Conservation (phyloP, 2,888 invertebrate genomes). For the Mellilla xanthometata region DNA sequence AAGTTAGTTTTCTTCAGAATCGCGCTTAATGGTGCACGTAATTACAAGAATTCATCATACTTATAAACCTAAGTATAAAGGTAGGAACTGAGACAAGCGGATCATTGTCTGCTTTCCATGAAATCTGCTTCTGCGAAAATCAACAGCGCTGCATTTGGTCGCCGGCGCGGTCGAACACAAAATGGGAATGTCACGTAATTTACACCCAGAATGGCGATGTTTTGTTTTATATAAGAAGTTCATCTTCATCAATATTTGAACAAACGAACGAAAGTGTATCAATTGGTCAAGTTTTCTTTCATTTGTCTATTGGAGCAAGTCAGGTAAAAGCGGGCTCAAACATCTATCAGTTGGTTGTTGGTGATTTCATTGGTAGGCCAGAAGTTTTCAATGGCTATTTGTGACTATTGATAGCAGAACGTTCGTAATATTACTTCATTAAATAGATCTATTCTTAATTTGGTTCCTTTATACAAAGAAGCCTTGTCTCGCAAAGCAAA, state of each 20-base stretch:
- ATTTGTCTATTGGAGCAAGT: no score
- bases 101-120: constrained; percentile 51
- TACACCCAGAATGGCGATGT: no score
- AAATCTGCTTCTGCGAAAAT: constrained; percentile 51
- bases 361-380: no score
- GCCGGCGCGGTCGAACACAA: constrained; percentile 1
- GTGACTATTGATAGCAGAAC: no score
- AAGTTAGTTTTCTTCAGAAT: neutral
- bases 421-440: no score
- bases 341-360: no score
- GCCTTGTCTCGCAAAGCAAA: constrained; percentile 29
- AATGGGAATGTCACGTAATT: constrained; percentile 4
- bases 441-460: neutral
- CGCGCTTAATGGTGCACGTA: constrained; percentile 1
- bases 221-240: no score
- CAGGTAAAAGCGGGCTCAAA: no score
- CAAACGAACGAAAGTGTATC: no score
- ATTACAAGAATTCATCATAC: constrained; percentile 13
- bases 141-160: constrained; percentile 43
- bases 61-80: constrained; percentile 10
- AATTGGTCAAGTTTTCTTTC: no score
- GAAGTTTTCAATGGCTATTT: no score
- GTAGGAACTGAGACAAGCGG: constrained; percentile 35
- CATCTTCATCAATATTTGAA: no score
- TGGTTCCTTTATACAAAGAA: constrained; percentile 7